Evolutionary conservation across 2,888 invertebrate genomes (phyloP), one percentile per base, ranked within the genome.

Genomic region (Folsomia candida): DNA sequence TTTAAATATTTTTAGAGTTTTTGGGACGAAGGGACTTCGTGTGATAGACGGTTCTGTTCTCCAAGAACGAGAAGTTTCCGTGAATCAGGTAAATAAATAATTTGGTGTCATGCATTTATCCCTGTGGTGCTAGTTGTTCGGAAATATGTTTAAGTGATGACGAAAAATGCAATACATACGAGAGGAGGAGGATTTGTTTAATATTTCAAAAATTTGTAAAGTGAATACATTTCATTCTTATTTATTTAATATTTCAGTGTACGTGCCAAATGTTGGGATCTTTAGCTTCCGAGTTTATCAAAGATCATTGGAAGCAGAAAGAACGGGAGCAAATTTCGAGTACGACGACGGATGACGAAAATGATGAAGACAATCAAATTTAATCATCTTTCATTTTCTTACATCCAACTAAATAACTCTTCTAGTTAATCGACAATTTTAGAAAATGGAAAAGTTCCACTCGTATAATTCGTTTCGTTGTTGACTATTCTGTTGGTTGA

Each of bases 1-100:
- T 51, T 51, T n/a, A 37, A 22, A 54, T 54, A 11, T 54, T 22
- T 68, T 1, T 61, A 76, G 76, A 61, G 76, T 76, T 26, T 73
- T 73, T 60, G 70, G 72, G 24, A 73, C 73, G 28, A 76, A 76
- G 68, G 73, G 73, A 18, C 69, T 76, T n/a, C 70, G 76, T 51
- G 72, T 76, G n/a, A 70, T 76, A 63, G 76, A 76, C 64, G 76
- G 76, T 51, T 76, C 76, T 51, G 76, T 76, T 64, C 71, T 76
- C 70, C 76, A 73, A 68, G 76, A 73, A 63, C 69, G 70, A 69
- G 72, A 76, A 57, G 76, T 73, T 27, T 73, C 73, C 27, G 72
- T 76, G 60, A 76, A 76, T 63, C n/a, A n/a, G n/a, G n/a, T n/a
- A n/a, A n/a, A n/a, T n/a, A n/a, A n/a, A n/a, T n/a, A n/a, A n/a